Base-by-base conservation (phyloP, 1,140 invertebrate genomes). In the Cylas formicarius region DNA sequence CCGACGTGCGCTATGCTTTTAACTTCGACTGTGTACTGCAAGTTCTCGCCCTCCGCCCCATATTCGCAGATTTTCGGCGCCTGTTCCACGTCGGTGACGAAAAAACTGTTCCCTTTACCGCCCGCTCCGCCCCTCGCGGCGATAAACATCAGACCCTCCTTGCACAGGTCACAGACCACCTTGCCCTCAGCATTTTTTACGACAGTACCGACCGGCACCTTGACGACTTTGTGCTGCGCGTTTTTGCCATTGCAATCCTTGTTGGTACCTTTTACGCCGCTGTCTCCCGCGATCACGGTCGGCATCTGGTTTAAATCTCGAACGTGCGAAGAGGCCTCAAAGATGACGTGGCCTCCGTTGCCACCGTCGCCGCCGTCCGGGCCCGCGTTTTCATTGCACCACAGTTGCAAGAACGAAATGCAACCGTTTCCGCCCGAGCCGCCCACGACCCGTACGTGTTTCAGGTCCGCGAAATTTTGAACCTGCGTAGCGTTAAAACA, bases 361-460 rank as follows among this genome's bases (percentile, higher is more conserved):
- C 96, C 96, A 8, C 95, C 96, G 70, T 98, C 89, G 0, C 94
- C 96, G 3, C 95, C 95, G 70, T 94, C 89, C 0, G 95, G 94
- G 5, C 96, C 96, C 0, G 86, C 94, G 44, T 72, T 74, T 50
- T 92, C 89, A 58, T 93, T 92, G 11, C 69, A 69, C 70, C 75
- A 90, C 7, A 85, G 58, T 38, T 73, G 78, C 2, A 90, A 58
- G 63, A 99, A 95, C 0, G 86, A 88, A 43, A 96, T 81, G 48
- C 75, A 78, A 0, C 96, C 96, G 73, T 98, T 77, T 2, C 96
- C 96, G 5, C 96, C 96, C 35, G 81, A 81, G 0, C 96, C 96
- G 4, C 80, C 96, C 1, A 72, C 61, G 2, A 80, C 71, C 44
- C 73, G 63, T 0, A 84, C 67, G 54, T 70, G 63, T 62, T 74